Base-by-base conservation (phyloP, 1,140 invertebrate species). In the Drosophila jambulina region DNA sequence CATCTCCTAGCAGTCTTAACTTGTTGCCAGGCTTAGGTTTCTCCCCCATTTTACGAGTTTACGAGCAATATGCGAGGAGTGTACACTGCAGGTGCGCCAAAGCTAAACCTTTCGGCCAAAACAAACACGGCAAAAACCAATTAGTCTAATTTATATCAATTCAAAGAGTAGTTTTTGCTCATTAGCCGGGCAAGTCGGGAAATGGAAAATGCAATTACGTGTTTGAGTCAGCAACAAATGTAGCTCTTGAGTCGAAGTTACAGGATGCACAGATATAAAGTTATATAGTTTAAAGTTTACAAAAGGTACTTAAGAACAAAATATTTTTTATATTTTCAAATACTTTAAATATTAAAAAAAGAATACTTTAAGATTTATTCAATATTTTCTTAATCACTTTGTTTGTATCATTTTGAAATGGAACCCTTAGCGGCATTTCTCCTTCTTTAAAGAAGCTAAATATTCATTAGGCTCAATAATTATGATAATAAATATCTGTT, bases 91-190 rank as follows among this genome's bases (percentile, higher is more conserved):
- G 27, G 54, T 40, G 36, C 8, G 45, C 38, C 53, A 54, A 38
- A 36, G 38, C 21, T 34, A 42, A 32, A 23, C 21, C 29, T 13
- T 21, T 27, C 23, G 34, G 27, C 48, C 68, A 62, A 51, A 77
- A 40, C 64, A 78, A 65, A 70, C 67, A 68, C 69, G 49, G 54
- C 45, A 34, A 74, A 77, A 54, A 68, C 80, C 51, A 80, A 88
- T 88, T 88, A 80, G 40, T 43, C 68, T 75, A 71, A 83, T 84
- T 77, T 75, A 71, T 68, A 64, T 68, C 63, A 87, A 84, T 84
- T 78, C 59, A 43, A 45, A 27, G 23, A 46, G 25, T 23, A 61
- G 63, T 61, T 85, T 86, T 67, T 78, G 36, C 64, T 63, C 71
- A 59, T 83, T 80, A 71, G 42, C 48, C 42, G 42, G 34, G 42